Percentiles rank a stretch among this genome's conserved stretches.
These are phyloP conservation scores for Patiria pectinifera DNA, from an alignment of 53 echinoderm and acorn worm genomes.

Conservation along the genomic window DNA sequence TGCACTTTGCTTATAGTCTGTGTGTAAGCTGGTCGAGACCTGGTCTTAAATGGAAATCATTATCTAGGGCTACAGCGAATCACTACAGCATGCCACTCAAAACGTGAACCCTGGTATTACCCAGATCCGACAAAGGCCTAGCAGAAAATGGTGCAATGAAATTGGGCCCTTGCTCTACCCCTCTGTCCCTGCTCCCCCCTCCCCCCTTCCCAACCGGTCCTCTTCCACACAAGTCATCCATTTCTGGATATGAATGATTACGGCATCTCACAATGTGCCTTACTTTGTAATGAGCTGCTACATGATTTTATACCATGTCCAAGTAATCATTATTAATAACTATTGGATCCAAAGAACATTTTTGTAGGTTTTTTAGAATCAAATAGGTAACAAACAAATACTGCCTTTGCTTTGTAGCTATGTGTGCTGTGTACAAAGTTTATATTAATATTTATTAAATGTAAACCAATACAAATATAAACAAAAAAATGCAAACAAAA, in stretches of 20 bases:
- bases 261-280: conserved; percentile 48
- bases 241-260: conserved; percentile 11
- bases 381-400: not conserved
- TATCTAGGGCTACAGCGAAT: too few species aligned
- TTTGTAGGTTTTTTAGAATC: conserved; percentile 3
- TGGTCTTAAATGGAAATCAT: too few species aligned
- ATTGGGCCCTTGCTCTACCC: not conserved
- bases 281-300: conserved; percentile 21
- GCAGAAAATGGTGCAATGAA: too few species aligned
- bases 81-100: too few species aligned
- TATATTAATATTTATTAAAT: conserved; percentile 65
- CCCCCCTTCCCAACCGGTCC: not conserved
- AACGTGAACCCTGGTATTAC: too few species aligned
- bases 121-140: too few species aligned
- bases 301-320: conserved; percentile 41
- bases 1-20: too few species aligned
- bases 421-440: conserved; percentile 69
- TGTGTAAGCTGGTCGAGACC: too few species aligned
- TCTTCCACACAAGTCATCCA: not conserved
- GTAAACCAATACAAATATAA: conserved; percentile 34
- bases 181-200: not conserved
- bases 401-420: conserved; percentile 54
- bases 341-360: not conserved
- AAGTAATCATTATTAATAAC: not conserved
- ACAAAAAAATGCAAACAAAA: conserved; percentile 16